phyloP scores from a whole-genome alignment of 2,797 vertebrate species.

The Carcharodon carcharias region DNA sequence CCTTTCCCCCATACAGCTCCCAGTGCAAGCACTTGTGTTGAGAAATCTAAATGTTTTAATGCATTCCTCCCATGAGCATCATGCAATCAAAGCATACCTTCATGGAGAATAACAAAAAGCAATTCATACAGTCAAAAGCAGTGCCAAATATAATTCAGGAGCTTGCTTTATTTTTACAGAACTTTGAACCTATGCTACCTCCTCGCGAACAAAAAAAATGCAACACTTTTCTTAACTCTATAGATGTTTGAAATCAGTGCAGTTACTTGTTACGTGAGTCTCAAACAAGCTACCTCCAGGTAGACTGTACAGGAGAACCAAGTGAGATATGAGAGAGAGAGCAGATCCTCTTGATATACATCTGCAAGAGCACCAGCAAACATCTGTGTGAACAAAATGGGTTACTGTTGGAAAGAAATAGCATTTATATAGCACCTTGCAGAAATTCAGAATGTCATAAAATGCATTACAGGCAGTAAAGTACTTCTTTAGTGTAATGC shows the following conservation, averaged over 20 bases:
- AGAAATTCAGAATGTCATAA: background rate
- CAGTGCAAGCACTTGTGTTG: background rate
- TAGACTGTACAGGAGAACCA: background rate
- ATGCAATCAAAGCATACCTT: conserved; percentile 1
- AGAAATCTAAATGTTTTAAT: background rate
- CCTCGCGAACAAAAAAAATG: background rate
- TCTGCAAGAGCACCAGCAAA: background rate
- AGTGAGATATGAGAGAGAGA: background rate
- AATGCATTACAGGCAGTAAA: background rate
- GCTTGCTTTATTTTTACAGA: background rate
- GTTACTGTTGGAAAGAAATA: background rate
- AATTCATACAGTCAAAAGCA: background rate
- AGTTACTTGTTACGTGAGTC: background rate
- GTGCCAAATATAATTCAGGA: background rate
- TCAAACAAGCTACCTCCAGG: background rate
- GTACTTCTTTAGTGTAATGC: background rate
- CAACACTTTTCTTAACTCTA: background rate
- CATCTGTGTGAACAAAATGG: background rate
- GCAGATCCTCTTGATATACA: background rate
- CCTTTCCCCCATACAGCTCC: background rate
- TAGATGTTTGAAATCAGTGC: background rate
- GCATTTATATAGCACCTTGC: background rate
- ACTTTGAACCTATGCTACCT: background rate
- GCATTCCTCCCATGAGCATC: background rate
- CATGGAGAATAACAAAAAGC: background rate